A percentile compares a stretch with the other conserved stretches of the same genome.
Conservation (phyloP, 2,113 vertebrate genomes). For the Oreochromis spilurus region DNA sequence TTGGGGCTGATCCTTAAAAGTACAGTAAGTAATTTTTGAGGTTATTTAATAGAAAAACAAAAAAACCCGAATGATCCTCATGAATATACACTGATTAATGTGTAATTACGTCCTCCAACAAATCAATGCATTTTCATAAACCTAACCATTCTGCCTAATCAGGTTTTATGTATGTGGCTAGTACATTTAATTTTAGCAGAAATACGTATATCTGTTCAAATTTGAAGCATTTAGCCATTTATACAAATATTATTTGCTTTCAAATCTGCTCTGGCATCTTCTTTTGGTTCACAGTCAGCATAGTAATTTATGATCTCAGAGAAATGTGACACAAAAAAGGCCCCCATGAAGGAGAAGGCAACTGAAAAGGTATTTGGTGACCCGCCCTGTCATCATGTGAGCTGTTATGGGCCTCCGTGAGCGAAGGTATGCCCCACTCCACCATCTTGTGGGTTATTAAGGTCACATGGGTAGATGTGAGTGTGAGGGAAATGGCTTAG, state of each 20-base stretch:
- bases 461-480: not conserved
- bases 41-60: not conserved
- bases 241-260: not conserved
- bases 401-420: not conserved
- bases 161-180: not conserved
- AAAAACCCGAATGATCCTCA: accelerated
- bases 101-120: not conserved
- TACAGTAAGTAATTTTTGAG: not conserved
- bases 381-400: not conserved
- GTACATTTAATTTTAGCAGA: not conserved
- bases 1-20: too few relatives aligned
- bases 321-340: not conserved
- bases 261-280: not conserved
- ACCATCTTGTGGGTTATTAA: not conserved
- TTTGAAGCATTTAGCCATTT: not conserved
- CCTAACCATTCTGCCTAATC: not conserved
- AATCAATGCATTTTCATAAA: not conserved
- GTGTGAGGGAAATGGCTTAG: not conserved
- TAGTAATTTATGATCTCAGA: not conserved
- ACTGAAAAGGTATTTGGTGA: not conserved
- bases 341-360: not conserved
- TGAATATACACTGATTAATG: accelerated
- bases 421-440: not conserved
- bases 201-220: not conserved
- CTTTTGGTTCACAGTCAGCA: not conserved